These are phyloP conservation scores for Fragum sueziense DNA, from an alignment of 2,888 invertebrate genomes.

Conservation along the genomic window DNA sequence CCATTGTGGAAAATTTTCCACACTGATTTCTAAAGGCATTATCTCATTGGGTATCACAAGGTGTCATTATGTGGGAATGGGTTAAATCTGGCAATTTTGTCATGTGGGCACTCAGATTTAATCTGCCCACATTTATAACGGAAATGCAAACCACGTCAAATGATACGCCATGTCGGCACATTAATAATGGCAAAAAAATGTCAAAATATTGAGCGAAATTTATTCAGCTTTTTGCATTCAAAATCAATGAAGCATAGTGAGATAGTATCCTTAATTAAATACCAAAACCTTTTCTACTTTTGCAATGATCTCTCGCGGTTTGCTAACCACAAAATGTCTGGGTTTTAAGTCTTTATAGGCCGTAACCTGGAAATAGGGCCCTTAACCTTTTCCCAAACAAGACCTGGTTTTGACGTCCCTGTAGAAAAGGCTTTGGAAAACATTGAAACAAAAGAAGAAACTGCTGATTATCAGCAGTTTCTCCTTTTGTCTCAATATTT, in stretches of 20 bases:
- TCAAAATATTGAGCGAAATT: constrained; percentile 18
- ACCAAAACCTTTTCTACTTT: not conserved
- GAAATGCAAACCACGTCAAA: constrained; percentile 7
- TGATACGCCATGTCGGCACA: not conserved
- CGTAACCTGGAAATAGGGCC: too few relatives aligned
- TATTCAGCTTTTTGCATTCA: constrained; percentile 16
- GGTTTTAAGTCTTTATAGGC: too few relatives aligned
- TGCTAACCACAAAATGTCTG: too few relatives aligned
- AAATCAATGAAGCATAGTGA: not conserved
- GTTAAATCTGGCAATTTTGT: not conserved
- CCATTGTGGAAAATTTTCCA: too few relatives aligned
- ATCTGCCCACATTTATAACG: not conserved
- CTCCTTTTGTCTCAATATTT: too few relatives aligned
- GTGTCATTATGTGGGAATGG: not conserved
- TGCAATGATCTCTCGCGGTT: too few relatives aligned
- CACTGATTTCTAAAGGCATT: not conserved
- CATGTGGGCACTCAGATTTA: too few relatives aligned
- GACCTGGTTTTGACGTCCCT: too few relatives aligned
- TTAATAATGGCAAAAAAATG: constrained; percentile 16
- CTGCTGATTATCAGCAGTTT: too few relatives aligned
- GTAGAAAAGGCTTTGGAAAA: too few relatives aligned
- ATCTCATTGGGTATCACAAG: not conserved
- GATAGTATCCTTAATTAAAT: constrained; percentile 2
- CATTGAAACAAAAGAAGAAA: too few relatives aligned
- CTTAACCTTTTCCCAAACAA: too few relatives aligned